These are phyloP conservation scores for Cremastinae sp. DNA, from an alignment of 2,888 invertebrate genomes.

Conservation along the genomic window DNA sequence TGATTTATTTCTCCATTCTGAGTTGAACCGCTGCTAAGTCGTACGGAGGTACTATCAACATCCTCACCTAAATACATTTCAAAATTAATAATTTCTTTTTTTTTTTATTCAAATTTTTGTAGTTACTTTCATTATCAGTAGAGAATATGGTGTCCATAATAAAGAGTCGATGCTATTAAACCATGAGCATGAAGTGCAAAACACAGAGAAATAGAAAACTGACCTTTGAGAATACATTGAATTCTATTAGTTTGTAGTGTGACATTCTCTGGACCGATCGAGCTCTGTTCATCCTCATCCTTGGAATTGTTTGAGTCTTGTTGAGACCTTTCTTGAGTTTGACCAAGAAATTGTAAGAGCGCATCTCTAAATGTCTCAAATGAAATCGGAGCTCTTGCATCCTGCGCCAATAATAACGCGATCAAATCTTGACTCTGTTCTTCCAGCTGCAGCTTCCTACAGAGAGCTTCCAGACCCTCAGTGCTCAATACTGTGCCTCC, in stretches of 20 bases:
- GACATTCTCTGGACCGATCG: not conserved
- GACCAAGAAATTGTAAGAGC: constrained; percentile 85
- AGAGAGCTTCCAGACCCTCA: constrained; percentile 85
- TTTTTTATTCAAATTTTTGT: no score
- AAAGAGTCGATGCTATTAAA: no score
- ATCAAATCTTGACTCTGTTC: constrained; percentile 83
- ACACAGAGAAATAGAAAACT: no score
- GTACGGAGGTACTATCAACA: no score
- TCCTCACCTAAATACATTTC: no score
- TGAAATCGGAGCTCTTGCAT: constrained; percentile 81
- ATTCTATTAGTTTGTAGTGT: no score
- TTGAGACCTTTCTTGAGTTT: constrained; percentile 73
- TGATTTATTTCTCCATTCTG: constrained; percentile 81
- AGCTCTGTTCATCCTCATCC: constrained; percentile 8
- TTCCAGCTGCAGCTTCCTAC: constrained; percentile 89
- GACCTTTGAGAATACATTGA: no score
- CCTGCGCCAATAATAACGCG: constrained; percentile 65
- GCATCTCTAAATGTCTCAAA: constrained; percentile 90
- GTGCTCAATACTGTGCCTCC: constrained; percentile 86
- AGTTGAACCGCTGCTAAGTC: constrained; percentile 77
- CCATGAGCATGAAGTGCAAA: no score
- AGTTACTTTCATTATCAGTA: no score
- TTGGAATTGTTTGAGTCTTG: no score
- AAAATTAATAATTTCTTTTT: no score
- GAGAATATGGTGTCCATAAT: no score